Evolutionary conservation across 1,140 invertebrate species (phyloP).

Genomic region (Calephelis virginiensis): DNA sequence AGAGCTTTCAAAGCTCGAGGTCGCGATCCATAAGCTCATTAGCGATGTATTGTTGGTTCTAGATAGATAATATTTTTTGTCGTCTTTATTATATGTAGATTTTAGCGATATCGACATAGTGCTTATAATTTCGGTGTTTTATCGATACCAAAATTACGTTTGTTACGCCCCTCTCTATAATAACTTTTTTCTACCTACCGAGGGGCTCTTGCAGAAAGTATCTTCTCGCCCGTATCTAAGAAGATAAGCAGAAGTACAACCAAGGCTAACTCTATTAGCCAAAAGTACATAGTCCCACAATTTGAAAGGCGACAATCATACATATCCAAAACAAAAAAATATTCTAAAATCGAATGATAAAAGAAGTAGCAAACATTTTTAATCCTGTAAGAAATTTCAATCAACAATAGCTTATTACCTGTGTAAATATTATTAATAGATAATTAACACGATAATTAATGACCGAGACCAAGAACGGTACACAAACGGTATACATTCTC

Average conservation of each 20-base stretch:
- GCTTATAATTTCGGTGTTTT: too few species aligned
- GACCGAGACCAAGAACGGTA: background rate
- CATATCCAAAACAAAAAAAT: background rate
- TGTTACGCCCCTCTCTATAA: too few species aligned
- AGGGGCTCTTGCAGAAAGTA: too few species aligned
- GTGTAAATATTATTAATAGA: background rate
- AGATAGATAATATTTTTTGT: background rate
- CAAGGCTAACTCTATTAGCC: too few species aligned
- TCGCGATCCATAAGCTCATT: conserved; percentile 1
- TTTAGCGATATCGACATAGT: too few species aligned
- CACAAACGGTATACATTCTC: background rate
- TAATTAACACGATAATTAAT: background rate
- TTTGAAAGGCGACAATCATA: too few species aligned
- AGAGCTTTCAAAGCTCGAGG: conserved; percentile 11
- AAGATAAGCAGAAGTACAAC: too few species aligned
- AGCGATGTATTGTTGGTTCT: conserved; percentile 14
- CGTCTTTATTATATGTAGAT: too few species aligned
- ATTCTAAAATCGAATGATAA: background rate
- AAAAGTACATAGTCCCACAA: too few species aligned
- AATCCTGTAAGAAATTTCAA: background rate
- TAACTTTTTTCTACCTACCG: too few species aligned
- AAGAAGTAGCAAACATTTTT: background rate
- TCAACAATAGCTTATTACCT: background rate
- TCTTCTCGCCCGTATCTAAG: too few species aligned
- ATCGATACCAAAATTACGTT: too few species aligned